Percentiles rank a stretch among this genome's conserved stretches.
Evolutionary conservation across 2,797 vertebrate genomes (phyloP).

Genomic region (Liasis olivaceus): DNA sequence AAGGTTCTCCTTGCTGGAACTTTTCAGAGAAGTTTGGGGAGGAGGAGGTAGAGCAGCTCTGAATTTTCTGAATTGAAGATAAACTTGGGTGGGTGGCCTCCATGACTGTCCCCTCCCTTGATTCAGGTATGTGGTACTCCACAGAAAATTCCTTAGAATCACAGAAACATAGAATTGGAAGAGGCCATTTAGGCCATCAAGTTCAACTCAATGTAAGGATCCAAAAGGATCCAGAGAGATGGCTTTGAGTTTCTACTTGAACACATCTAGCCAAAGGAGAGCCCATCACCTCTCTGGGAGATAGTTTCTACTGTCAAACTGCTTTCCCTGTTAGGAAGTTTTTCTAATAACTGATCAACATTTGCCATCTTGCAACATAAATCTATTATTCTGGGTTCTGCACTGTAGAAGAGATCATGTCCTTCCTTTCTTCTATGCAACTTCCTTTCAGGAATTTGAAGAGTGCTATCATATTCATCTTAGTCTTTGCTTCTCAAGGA

Average conservation of each 20-base stretch:
- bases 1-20: background rate
- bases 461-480: background rate
- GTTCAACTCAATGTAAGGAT: background rate
- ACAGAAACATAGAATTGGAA: background rate
- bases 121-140: background rate
- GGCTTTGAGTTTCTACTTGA: background rate
- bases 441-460: background rate
- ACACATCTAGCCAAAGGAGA: background rate
- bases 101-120: background rate
- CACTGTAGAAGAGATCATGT: too few species aligned
- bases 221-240: background rate
- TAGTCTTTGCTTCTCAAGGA: background rate
- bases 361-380: background rate
- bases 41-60: background rate
- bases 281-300: background rate
- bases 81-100: background rate
- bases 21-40: background rate
- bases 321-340: background rate
- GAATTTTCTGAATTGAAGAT: background rate
- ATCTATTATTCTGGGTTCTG: background rate
- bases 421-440: slow-evolving; percentile 10
- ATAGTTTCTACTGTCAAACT: background rate
- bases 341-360: background rate
- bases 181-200: background rate
- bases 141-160: background rate